phyloP scores from a whole-genome alignment of 1,140 invertebrate species.

The Drosophila sulfurigaster region DNA sequence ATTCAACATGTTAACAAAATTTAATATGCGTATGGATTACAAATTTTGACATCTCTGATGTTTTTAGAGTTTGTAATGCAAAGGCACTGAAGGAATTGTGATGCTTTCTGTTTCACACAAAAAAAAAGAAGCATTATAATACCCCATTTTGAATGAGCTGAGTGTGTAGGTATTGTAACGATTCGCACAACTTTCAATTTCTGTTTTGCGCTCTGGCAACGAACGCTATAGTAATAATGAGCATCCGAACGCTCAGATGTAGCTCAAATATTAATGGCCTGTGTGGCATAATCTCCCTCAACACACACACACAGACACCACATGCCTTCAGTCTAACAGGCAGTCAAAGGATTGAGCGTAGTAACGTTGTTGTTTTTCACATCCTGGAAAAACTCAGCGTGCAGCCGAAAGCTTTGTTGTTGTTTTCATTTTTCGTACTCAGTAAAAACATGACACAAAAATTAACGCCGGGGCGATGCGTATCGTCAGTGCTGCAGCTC shows the following conservation, averaged over 20 bases:
- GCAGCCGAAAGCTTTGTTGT: slow-evolving; percentile 4
- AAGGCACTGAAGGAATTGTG: neutral
- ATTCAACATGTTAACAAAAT: no score
- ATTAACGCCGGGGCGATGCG: slow-evolving; percentile 25
- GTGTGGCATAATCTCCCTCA: slow-evolving; percentile 18
- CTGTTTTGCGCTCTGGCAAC: neutral
- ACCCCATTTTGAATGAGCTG: neutral
- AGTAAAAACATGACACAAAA: slow-evolving; percentile 27
- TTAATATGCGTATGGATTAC: no score
- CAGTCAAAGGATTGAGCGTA: slow-evolving; percentile 37
- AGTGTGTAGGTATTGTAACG: neutral
- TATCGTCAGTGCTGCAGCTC: slow-evolving; percentile 15
- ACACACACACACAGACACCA: neutral
- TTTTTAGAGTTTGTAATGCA: no score
- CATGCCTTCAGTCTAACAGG: slow-evolving; percentile 16
- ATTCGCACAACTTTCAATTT: slow-evolving; percentile 18
- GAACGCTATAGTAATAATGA: slow-evolving; percentile 25
- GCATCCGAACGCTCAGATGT: slow-evolving; percentile 14
- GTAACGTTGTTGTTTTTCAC: neutral
- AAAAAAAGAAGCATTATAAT: neutral
- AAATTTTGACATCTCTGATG: no score
- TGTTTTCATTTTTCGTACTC: slow-evolving; percentile 34
- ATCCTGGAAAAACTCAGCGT: slow-evolving; percentile 1
- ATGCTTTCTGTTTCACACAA: neutral
- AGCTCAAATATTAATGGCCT: slow-evolving; percentile 31